Evolutionary conservation across 2,797 vertebrate genomes (phyloP).

Genomic region (Amniataba percoides): DNA sequence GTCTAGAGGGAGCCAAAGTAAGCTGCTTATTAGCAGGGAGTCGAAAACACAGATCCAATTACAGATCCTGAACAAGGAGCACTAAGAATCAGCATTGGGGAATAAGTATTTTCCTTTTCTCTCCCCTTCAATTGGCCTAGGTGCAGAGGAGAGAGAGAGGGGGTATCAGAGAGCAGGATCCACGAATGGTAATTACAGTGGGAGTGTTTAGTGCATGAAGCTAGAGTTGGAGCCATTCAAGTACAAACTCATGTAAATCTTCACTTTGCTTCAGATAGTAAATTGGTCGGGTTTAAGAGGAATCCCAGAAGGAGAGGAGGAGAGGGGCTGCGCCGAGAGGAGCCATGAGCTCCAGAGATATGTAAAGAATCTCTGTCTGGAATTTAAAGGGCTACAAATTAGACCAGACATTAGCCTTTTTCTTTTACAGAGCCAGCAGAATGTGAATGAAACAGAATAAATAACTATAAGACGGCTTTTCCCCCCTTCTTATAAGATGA

Average conservation of each 20-base stretch:
- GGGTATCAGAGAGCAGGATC: conserved; percentile 90
- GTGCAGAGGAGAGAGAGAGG: conserved; percentile 89
- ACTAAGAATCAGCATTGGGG: conserved; percentile 95
- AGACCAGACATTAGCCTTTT: conserved; percentile 96
- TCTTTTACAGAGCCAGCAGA: conserved; percentile 90
- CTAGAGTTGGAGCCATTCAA: conserved; percentile 96
- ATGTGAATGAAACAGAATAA: conserved; percentile 99
- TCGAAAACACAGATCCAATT: conserved; percentile 99
- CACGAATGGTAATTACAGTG: conserved; percentile 98
- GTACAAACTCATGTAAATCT: conserved; percentile 97
- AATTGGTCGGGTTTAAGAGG: conserved; percentile 99
- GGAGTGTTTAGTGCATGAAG: conserved; percentile 98
- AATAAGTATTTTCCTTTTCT: conserved; percentile 91
- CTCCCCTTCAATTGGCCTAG: conserved; percentile 95
- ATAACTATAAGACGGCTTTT: conserved; percentile 98
- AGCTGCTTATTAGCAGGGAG: conserved; percentile 99
- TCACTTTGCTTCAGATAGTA: conserved; percentile 96
- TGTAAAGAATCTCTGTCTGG: conserved; percentile 99
- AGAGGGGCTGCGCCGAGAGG: conserved; percentile 89
- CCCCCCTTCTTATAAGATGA: conserved; percentile 98
- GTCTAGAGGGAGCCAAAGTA: conserved; percentile 99
- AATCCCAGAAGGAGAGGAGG: conserved; percentile 93
- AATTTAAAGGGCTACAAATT: conserved; percentile 99
- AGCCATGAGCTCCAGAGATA: conserved; percentile 99
- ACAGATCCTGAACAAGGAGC: conserved; percentile 98